Conservation (phyloP, 2,797 vertebrate species). For the Cichlasoma orientale region DNA sequence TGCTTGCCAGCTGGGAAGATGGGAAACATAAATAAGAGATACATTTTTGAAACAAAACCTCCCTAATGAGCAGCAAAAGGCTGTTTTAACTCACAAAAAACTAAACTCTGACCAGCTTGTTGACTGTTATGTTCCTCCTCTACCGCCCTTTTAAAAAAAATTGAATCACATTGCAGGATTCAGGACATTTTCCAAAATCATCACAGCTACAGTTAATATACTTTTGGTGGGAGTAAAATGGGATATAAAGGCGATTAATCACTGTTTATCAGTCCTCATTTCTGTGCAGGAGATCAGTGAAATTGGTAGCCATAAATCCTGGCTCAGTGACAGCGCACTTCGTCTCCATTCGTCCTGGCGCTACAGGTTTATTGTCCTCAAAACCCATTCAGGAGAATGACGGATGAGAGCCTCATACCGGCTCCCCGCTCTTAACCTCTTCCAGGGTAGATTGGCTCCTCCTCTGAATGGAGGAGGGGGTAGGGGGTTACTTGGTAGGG, state of each 20-base stretch:
- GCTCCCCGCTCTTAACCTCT: conserved; percentile 71
- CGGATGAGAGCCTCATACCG: conserved; percentile 77
- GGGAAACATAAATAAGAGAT: conserved; percentile 76
- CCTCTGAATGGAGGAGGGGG: conserved; percentile 23
- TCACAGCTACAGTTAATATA: conserved; percentile 83
- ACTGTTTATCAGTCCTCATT: conserved; percentile 88
- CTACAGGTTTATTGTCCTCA: conserved; percentile 89
- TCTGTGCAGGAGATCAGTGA: conserved; percentile 86
- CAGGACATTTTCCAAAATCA: conserved; percentile 73
- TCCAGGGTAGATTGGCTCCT: conserved; percentile 63
- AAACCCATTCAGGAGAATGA: conserved; percentile 88
- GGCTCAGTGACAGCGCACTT: conserved; percentile 82
- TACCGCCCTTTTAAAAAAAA: not conserved
- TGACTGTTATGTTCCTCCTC: not conserved
- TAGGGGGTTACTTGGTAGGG: not conserved
- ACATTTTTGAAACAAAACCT: conserved; percentile 63
- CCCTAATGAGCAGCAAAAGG: conserved; percentile 58
- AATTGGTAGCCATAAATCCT: conserved; percentile 87
- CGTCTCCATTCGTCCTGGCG: conserved; percentile 86
- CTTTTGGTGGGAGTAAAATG: conserved; percentile 81
- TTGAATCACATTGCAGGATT: conserved; percentile 23
- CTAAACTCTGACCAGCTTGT: not conserved
- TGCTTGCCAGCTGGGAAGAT: conserved; percentile 78
- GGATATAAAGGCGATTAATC: conserved; percentile 87
- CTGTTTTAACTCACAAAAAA: conserved; percentile 14